Evolutionary conservation across 2,888 invertebrate species (phyloP), one percentile per base, ranked within the genome.

Genomic region (Ephialtes manifestator): DNA sequence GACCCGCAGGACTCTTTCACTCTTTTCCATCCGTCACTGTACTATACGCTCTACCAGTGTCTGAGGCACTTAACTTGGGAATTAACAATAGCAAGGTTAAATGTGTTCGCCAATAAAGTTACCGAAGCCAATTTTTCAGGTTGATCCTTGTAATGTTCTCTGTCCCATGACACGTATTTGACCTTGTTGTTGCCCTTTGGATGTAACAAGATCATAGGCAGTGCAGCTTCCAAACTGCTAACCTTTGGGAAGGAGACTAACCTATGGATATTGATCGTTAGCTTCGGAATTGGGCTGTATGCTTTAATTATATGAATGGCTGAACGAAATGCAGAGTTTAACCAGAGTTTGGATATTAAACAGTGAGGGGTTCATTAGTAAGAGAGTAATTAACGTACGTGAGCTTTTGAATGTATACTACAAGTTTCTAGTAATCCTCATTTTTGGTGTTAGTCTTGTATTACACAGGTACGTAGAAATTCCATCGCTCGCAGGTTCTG

Each of bases 1-100:
- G 68, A 65, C 81, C 76, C 71, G 70, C 51, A 58, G 51, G 67
- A 80, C 75, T 85, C 65, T 71, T 80, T 81, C 77, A 70, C 79
- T 28, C 53, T 48, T 39, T 28, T 58, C n/a, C 28, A 7, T 51
- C 31, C 72, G 72, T 74, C 53, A 48, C 13, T 67, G 77, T 77
- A 70, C 79, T 77, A 63, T 46, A 60, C 43, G 72, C 72, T 71
- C 31, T 15, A 48, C 20, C 46, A 48, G n/a, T n/a, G 68, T 46
- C 46, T n/a, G 28, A 58, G 51, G 13, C 5, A 8, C 48, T 43
- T 39, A 72, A 78, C 68, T 53, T 51, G n/a, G 46, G 78, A 81
- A 60, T 78, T 74, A 77, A 67, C 70, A 65, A 48, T 51, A 77
- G 70, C 55, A 7, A 13, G 67, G 20, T n/a, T 68, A 8, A 28